A percentile compares a stretch with the other conserved stretches of the same genome.
Evolutionary conservation across 2,797 vertebrate genomes (phyloP).

Genomic region (Pteropus rufus): DNA sequence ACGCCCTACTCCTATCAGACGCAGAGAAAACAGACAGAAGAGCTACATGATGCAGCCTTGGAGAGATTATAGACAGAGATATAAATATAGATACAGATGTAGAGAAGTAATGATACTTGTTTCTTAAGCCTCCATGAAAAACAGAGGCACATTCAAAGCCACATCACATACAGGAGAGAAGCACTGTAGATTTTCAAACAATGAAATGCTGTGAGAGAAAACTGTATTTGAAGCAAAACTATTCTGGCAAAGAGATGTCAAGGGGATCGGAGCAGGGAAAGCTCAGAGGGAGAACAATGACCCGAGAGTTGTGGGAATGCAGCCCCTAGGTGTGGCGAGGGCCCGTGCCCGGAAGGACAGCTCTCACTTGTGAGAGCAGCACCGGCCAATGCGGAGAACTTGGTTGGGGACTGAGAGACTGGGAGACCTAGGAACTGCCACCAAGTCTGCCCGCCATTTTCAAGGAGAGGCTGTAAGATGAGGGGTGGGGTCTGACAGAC

Average conservation of each 20-base stretch:
- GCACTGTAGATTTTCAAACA: not conserved
- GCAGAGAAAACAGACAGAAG: not conserved
- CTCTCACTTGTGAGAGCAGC: not conserved
- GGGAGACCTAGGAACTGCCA: not conserved
- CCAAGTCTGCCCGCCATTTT: not conserved
- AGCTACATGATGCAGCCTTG: too few relatives aligned
- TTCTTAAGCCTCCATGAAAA: not conserved
- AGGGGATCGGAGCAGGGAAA: not conserved
- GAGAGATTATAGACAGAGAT: not conserved
- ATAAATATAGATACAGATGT: not conserved
- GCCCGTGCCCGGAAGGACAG: not conserved
- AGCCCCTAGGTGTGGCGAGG: not conserved
- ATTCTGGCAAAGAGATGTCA: not conserved
- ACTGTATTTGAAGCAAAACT: not conserved
- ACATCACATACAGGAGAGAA: not conserved
- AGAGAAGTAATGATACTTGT: not conserved
- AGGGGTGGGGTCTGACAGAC: not conserved
- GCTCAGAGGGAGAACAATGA: not conserved
- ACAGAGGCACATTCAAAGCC: not conserved
- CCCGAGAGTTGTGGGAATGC: not conserved
- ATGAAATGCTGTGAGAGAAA: not conserved
- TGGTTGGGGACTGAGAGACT: not conserved
- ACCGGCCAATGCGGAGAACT: rapidly evolving
- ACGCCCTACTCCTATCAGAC: not conserved
- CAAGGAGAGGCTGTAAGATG: not conserved